These are phyloP conservation scores for Artibeus lituratus DNA, from an alignment of 2,797 vertebrate species.

Conservation along the genomic window DNA sequence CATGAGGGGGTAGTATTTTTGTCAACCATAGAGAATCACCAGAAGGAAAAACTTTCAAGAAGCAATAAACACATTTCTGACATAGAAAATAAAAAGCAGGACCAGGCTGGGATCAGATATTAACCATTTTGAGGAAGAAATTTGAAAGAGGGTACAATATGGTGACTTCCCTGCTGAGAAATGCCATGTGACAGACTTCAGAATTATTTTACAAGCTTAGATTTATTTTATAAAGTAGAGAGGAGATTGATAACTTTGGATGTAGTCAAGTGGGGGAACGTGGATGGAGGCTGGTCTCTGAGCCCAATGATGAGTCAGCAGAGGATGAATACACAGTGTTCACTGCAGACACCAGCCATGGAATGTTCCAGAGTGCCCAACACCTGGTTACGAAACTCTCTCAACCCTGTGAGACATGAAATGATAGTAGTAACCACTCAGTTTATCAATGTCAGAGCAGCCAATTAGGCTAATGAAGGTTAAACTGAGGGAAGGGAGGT, in stretches of 20 bases:
- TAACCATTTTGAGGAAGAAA: slow-evolving; percentile 13
- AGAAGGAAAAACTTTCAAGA: background rate
- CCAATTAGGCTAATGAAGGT: background rate
- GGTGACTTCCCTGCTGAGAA: background rate
- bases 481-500: background rate
- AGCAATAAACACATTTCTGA: slow-evolving; percentile 15
- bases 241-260: slow-evolving; percentile 13
- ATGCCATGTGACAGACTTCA: background rate
- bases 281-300: background rate
- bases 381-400: background rate
- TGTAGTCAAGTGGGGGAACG: background rate
- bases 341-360: background rate
- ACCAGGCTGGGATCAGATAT: background rate
- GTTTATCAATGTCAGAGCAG: background rate
- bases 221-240: background rate
- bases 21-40: background rate
- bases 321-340: background rate
- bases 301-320: background rate
- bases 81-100: slow-evolving; percentile 4
- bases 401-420: background rate
- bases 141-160: background rate
- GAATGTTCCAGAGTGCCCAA: background rate
- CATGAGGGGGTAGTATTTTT: background rate
- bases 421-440: background rate
- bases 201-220: background rate